Evolutionary conservation across 2,113 vertebrate genomes (phyloP).

Genomic region (Ammodytes marinus): DNA sequence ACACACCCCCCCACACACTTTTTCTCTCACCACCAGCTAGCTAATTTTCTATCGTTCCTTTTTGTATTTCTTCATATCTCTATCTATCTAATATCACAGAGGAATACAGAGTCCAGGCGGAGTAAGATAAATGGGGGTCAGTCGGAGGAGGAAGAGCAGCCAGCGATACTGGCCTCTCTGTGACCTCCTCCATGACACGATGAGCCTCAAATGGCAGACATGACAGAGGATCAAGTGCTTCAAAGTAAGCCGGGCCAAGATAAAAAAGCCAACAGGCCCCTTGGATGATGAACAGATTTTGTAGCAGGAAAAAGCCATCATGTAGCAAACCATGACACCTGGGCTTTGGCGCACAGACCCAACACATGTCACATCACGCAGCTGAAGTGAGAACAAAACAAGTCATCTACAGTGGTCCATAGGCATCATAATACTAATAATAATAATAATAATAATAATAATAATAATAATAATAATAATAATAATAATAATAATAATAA

Average conservation of each 20-base stretch:
- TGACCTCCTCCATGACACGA: conserved; percentile 82
- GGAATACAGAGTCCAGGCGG: conserved; percentile 29
- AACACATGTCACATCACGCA: conserved; percentile 66
- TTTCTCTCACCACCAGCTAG: conserved; percentile 15
- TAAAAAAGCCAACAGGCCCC: conserved; percentile 74
- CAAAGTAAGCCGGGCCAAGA: conserved; percentile 78
- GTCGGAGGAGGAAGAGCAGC: conserved; percentile 59
- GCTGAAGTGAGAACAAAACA: conserved; percentile 15
- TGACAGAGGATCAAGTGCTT: conserved; percentile 80
- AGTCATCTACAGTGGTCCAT: background rate
- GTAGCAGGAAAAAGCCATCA: conserved; percentile 70
- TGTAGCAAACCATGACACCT: conserved; percentile 72
- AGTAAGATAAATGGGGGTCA: conserved; percentile 42
- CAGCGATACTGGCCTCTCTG: conserved; percentile 66
- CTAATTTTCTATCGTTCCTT: background rate
- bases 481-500: too few relatives aligned
- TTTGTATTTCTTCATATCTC: conserved; percentile 22
- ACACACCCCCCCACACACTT: background rate
- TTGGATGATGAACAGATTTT: conserved; percentile 73
- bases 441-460: too few relatives aligned
- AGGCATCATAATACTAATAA: too few relatives aligned
- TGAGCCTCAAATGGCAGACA: conserved; percentile 79
- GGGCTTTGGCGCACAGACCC: conserved; percentile 51
- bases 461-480: too few relatives aligned
- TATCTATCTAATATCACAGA: conserved; percentile 27